Evolutionary conservation across 2,113 vertebrate genomes (phyloP).

Genomic region (Phodopus roborovskii): DNA sequence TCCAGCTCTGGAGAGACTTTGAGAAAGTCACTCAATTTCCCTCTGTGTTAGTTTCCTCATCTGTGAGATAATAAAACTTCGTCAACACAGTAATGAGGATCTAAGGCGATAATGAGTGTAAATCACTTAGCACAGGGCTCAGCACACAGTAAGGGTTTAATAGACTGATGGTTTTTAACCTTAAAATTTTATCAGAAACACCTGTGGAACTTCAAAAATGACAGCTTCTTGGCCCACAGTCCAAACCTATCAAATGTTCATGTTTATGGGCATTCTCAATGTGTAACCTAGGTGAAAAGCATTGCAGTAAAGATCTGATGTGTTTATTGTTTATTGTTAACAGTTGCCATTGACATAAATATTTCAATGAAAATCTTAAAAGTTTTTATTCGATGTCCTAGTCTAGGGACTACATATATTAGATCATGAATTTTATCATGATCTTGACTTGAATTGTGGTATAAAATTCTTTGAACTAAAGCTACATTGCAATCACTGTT

Average conservation of each 20-base stretch:
- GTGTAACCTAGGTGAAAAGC: neutral
- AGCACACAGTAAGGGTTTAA: neutral
- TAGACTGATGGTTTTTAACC: conserved; percentile 34
- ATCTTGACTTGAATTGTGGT: neutral
- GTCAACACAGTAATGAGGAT: neutral
- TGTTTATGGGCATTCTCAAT: neutral
- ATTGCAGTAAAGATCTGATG: neutral
- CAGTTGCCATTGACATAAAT: conserved; percentile 1
- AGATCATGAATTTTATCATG: conserved; percentile 38
- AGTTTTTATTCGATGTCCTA: neutral
- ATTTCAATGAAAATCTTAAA: neutral
- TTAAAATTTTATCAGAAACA: conserved; percentile 45
- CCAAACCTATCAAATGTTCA: neutral
- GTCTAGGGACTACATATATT: neutral
- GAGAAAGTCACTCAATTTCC: neutral
- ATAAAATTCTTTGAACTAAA: conserved; percentile 42
- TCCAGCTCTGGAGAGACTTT: neutral
- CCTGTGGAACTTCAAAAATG: conserved; percentile 35
- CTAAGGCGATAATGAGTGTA: conserved; percentile 49
- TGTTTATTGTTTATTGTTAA: conserved; percentile 41
- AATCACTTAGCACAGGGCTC: conserved; percentile 1
- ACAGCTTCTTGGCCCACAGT: neutral
- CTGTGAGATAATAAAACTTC: conserved; percentile 43
- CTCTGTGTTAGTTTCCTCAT: conserved; percentile 6
- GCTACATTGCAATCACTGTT: neutral